Conservation (phyloP, 1,140 invertebrate genomes). For the Araneus ventricosus region DNA sequence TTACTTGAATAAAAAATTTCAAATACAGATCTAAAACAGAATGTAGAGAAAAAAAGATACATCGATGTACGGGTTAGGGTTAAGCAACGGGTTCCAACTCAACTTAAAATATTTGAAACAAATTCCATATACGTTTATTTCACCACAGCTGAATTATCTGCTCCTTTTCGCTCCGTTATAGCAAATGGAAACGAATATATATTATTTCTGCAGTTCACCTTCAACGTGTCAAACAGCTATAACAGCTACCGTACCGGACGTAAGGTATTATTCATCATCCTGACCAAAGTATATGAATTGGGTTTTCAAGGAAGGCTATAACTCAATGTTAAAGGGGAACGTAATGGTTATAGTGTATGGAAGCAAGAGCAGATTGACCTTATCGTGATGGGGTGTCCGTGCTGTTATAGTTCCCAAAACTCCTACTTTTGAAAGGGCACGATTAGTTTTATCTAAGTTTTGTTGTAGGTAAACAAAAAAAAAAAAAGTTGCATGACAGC, state of each 20-base stretch:
- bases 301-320: neutral
- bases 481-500: neutral
- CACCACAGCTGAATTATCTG: neutral
- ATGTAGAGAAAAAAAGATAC: no score
- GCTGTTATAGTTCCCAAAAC: neutral
- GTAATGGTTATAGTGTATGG: neutral
- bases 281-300: neutral
- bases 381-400: neutral
- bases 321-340: neutral
- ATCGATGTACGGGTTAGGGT: no score
- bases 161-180: neutral
- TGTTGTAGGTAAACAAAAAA: neutral
- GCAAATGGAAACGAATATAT: neutral
- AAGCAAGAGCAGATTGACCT: neutral
- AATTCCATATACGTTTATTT: neutral
- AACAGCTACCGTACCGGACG: neutral
- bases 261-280: neutral
- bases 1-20: no score
- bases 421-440: neutral
- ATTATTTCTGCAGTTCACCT: neutral
- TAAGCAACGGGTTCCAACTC: no score
- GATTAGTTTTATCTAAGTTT: neutral
- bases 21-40: no score
- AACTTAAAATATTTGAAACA: no score
- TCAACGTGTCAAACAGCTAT: slow-evolving; percentile 3